A percentile compares a stretch with the other conserved stretches of the same genome.
These are phyloP conservation scores for Acanthornis magna DNA, from an alignment of 2,797 vertebrate species.

Conservation along the genomic window DNA sequence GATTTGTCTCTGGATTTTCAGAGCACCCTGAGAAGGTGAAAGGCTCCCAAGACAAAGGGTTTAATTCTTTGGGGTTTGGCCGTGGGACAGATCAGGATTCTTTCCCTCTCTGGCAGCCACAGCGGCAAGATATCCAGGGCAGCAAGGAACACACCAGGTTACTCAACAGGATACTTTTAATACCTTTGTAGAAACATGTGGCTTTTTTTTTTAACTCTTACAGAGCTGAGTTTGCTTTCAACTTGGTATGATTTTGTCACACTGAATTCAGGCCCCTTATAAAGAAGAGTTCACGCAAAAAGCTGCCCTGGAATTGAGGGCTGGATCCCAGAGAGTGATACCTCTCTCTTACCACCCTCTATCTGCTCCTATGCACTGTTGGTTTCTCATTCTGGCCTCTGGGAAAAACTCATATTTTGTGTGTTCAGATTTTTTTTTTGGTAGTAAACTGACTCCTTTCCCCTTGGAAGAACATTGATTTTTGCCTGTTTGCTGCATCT, in stretches of 20 bases:
- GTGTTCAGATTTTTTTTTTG: not conserved
- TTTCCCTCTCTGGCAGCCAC: constrained; percentile 56
- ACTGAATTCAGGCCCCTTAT: not conserved
- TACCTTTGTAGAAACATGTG: not conserved
- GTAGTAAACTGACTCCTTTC: not conserved
- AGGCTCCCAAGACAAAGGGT: constrained; percentile 55
- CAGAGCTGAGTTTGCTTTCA: not conserved
- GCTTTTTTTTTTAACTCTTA: constrained; percentile 2
- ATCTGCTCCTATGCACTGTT: not conserved
- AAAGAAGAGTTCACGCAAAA: not conserved
- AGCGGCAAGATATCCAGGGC: constrained; percentile 1
- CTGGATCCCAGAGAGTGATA: not conserved
- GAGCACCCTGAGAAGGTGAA: constrained; percentile 47
- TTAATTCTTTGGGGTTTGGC: constrained; percentile 44
- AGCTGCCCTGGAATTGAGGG: not conserved
- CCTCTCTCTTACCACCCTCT: not conserved
- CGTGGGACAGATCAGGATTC: constrained; percentile 33
- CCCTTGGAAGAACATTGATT: not conserved
- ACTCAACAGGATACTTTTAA: constrained; percentile 8
- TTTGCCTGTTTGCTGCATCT: not conserved
- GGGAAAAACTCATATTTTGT: not conserved
- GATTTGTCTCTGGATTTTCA: constrained; percentile 25
- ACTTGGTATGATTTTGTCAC: not conserved
- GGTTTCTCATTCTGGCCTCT: not conserved
- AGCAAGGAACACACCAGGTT: not conserved